These are phyloP conservation scores for Mustela nigripes DNA, from an alignment of 2,113 vertebrate species.

Conservation along the genomic window DNA sequence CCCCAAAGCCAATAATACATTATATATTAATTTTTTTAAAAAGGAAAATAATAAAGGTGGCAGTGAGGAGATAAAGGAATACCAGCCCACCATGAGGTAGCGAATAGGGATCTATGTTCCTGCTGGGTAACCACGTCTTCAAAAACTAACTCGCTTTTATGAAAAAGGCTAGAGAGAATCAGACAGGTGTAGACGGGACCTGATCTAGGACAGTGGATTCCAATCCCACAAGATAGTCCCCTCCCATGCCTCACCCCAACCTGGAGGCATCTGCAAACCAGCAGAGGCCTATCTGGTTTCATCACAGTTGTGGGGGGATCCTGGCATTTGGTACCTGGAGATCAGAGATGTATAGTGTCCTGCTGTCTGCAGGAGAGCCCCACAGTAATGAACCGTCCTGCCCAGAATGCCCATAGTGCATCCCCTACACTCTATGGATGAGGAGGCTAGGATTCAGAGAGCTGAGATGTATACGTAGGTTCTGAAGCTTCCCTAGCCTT, in stretches of 20 bases:
- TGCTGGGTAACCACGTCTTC: not conserved
- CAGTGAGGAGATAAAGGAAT: constrained; percentile 8
- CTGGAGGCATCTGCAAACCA: not conserved
- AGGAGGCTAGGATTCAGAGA: not conserved
- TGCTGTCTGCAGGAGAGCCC: not conserved
- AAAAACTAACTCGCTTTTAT: not conserved
- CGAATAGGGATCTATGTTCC: not conserved
- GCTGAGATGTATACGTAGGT: not conserved
- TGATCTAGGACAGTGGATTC: not conserved
- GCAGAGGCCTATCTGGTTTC: not conserved
- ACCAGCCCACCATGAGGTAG: not conserved
- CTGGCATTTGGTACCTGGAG: not conserved
- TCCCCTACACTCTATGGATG: not conserved
- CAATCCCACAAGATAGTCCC: not conserved
- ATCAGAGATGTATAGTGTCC: not conserved
- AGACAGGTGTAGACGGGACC: not conserved
- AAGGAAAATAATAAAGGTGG: not conserved
- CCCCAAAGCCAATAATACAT: no score
- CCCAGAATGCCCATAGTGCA: not conserved
- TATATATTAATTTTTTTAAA: no score
- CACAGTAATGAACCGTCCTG: not conserved
- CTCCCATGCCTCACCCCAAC: not conserved
- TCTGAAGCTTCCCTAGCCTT: not conserved
- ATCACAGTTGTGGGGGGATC: not conserved
- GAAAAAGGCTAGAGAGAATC: not conserved